These are phyloP conservation scores for Zootoca vivipara DNA, from an alignment of 2,113 vertebrate species.

Conservation along the genomic window DNA sequence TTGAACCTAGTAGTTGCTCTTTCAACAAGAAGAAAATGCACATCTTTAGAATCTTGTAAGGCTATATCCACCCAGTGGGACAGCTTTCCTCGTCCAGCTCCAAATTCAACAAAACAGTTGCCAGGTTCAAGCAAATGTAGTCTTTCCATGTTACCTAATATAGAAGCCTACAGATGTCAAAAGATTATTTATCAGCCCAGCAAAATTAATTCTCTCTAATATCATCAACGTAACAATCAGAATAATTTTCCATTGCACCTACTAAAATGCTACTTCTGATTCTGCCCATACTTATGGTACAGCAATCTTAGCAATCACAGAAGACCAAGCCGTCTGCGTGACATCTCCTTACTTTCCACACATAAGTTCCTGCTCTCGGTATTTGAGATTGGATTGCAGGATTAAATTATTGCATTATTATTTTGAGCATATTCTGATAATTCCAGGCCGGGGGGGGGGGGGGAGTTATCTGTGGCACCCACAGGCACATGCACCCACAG, in stretches of 20 bases:
- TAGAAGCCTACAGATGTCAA: constrained; percentile 85
- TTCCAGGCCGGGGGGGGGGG: too few species aligned
- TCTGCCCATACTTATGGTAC: neutral
- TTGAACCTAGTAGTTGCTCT: constrained; percentile 93
- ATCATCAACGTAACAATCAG: neutral
- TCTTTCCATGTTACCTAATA: constrained; percentile 91
- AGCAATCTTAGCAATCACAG: neutral
- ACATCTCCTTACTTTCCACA: neutral
- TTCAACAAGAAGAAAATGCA: constrained; percentile 93
- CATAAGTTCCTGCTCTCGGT: neutral
- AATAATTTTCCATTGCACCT: neutral
- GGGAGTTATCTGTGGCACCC: neutral
- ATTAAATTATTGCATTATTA: neutral
- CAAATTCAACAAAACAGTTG: constrained; percentile 93
- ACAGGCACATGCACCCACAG: neutral
- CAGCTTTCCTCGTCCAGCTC: constrained; percentile 93
- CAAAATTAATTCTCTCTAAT: constrained; percentile 21
- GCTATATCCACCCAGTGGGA: constrained; percentile 95
- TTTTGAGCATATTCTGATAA: neutral
- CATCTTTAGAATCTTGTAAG: constrained; percentile 77
- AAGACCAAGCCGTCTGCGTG: neutral
- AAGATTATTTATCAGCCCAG: constrained; percentile 60
- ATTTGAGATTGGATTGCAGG: neutral
- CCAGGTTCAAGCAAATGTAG: constrained; percentile 85
- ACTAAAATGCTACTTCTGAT: neutral